A percentile compares a stretch with the other conserved stretches of the same genome.
phyloP scores from a whole-genome alignment of 2,888 invertebrate genomes.

The Papilio demoleus region DNA sequence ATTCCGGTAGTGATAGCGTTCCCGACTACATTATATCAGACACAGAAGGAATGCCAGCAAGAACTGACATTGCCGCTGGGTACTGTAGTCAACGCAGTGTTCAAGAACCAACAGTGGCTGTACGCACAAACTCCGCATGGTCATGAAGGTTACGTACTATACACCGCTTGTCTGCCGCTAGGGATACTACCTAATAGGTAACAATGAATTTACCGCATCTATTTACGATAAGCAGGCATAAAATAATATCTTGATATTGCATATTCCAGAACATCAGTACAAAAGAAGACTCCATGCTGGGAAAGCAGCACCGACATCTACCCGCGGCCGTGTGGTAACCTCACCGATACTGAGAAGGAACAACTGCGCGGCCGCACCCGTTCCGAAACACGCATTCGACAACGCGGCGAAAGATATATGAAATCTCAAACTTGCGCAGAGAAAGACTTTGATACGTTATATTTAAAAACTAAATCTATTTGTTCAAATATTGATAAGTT shows the following conservation, averaged over 20 bases:
- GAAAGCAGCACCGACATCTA: constrained; percentile 92
- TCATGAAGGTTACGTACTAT: constrained; percentile 92
- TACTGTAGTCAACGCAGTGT: constrained; percentile 93
- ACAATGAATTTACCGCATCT: constrained; percentile 21
- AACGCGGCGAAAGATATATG: constrained; percentile 64
- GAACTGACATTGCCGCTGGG: constrained; percentile 89
- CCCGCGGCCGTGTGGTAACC: constrained; percentile 91
- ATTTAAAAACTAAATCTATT: constrained; percentile 82
- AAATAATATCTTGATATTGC: too few species aligned
- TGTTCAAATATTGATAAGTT: constrained; percentile 63
- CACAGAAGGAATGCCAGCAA: constrained; percentile 86
- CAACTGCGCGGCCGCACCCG: constrained; percentile 85
- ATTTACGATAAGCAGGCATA: too few species aligned
- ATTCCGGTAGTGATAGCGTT: constrained; percentile 92
- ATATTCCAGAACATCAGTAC: constrained; percentile 69
- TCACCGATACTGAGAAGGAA: constrained; percentile 91
- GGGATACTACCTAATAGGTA: constrained; percentile 86
- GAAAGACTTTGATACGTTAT: constrained; percentile 88
- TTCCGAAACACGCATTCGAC: constrained; percentile 86
- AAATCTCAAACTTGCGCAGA: constrained; percentile 83
- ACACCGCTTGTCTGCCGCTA: constrained; percentile 89
- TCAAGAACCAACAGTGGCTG: constrained; percentile 93
- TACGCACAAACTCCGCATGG: constrained; percentile 94
- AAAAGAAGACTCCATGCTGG: constrained; percentile 89
- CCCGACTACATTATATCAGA: constrained; percentile 89